phyloP scores from a whole-genome alignment of 2,797 vertebrate species.

The Peromyscus nudipes region DNA sequence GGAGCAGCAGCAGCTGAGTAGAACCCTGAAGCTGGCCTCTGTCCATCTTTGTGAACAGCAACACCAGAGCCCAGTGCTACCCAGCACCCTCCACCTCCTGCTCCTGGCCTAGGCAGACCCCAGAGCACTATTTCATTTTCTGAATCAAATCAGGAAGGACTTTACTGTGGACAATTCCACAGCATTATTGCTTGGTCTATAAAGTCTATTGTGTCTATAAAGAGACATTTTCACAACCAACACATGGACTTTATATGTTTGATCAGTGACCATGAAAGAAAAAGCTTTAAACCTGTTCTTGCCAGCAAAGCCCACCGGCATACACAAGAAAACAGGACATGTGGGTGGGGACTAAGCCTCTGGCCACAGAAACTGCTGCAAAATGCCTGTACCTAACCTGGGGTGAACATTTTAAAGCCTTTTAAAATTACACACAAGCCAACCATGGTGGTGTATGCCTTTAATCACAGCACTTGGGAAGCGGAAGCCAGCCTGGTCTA shows the following conservation, averaged over 20 bases:
- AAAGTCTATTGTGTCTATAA: not conserved
- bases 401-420: not conserved
- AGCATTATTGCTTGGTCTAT: not conserved
- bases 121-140: not conserved
- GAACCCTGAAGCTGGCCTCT: not conserved
- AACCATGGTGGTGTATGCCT: not conserved
- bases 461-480: not conserved
- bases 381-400: not conserved
- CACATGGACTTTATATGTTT: not conserved
- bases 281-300: not conserved
- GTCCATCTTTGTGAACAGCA: not conserved
- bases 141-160: not conserved
- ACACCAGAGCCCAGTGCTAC: not conserved
- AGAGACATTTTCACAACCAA: not conserved
- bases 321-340: not conserved
- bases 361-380: slow-evolving; percentile 19
- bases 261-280: not conserved
- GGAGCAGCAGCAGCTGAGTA: not conserved
- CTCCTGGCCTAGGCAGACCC: not conserved
- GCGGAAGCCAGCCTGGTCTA: not conserved
- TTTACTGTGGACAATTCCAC: not conserved
- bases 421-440: slow-evolving; percentile 23
- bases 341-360: not conserved
- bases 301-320: not conserved
- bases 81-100: not conserved